phyloP scores from a whole-genome alignment of 1,140 invertebrate species.

The Ceratina calcarata region DNA sequence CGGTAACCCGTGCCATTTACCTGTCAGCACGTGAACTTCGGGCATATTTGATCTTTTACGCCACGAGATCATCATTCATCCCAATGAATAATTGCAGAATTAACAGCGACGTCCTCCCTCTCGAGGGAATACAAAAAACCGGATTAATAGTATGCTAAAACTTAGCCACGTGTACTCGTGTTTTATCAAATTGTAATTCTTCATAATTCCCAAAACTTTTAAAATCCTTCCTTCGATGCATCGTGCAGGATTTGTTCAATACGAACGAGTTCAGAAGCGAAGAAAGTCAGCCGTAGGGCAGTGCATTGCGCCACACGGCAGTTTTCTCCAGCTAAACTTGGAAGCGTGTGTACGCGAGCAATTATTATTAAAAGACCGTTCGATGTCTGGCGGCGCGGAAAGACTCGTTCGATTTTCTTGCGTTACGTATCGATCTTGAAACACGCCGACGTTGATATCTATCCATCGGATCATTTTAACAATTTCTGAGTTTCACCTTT shows the following conservation, averaged over 20 bases:
- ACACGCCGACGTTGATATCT: not conserved
- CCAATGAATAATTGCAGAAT: conserved; percentile 1
- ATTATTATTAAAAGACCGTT: conserved; percentile 33
- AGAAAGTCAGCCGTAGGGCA: no score
- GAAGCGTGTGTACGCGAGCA: not conserved
- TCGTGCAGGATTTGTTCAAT: no score
- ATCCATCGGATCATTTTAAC: not conserved
- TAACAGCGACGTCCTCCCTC: no score
- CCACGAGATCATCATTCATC: not conserved
- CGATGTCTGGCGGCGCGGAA: conserved; percentile 8
- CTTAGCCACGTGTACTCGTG: no score
- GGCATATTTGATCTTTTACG: not conserved
- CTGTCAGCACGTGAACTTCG: not conserved
- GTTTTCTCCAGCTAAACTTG: conserved; percentile 16
- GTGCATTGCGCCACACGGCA: no score
- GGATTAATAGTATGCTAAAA: no score
- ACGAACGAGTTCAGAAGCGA: no score
- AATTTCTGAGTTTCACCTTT: not conserved
- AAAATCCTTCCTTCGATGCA: no score
- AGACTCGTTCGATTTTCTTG: conserved; percentile 20
- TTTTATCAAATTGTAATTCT: no score
- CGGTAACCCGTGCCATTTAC: conserved; percentile 11
- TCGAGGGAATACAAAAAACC: no score
- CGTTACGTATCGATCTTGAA: not conserved
- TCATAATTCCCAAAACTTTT: no score